Evolutionary conservation across 2,113 vertebrate species (phyloP).

Genomic region (Caranx ignobilis): DNA sequence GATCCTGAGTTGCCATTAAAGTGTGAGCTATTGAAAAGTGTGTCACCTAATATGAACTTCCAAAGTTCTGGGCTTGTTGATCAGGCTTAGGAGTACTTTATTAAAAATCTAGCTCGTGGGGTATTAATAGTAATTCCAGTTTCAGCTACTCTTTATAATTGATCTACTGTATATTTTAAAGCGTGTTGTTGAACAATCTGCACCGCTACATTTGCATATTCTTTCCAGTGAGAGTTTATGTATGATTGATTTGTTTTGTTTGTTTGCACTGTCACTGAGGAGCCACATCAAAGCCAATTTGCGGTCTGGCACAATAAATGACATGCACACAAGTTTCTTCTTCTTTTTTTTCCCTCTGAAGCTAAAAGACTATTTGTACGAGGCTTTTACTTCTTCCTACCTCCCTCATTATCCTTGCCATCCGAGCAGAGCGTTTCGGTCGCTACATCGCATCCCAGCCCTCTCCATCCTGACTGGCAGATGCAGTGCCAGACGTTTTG

Average conservation of each 20-base stretch:
- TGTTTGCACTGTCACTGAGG: slow-evolving; percentile 68
- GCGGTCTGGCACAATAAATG: slow-evolving; percentile 39
- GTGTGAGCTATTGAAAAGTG: slow-evolving; percentile 32
- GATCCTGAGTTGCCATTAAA: slow-evolving; percentile 25
- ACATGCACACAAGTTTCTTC: background rate
- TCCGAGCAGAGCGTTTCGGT: slow-evolving; percentile 98
- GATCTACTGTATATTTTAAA: slow-evolving; percentile 66
- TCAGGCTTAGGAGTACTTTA: slow-evolving; percentile 11
- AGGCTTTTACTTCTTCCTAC: slow-evolving; percentile 81
- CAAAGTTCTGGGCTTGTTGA: slow-evolving; percentile 29
- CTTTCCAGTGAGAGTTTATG: slow-evolving; percentile 67
- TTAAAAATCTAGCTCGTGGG: slow-evolving; percentile 7
- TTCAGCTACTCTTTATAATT: slow-evolving; percentile 49
- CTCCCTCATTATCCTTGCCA: slow-evolving; percentile 98
- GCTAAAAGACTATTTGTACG: slow-evolving; percentile 63
- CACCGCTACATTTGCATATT: slow-evolving; percentile 67
- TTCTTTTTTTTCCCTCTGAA: background rate
- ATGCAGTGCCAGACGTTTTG: slow-evolving; percentile 99
- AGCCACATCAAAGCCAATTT: slow-evolving; percentile 66
- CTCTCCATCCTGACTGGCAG: slow-evolving; percentile 98
- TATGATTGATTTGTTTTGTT: slow-evolving; percentile 78
- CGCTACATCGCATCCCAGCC: slow-evolving; percentile 96
- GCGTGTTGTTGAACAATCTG: slow-evolving; percentile 63
- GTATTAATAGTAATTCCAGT: slow-evolving; percentile 14
- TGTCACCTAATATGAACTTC: slow-evolving; percentile 20